Base-by-base conservation (phyloP, 2,888 invertebrate species). In the Orthosia cruda region DNA sequence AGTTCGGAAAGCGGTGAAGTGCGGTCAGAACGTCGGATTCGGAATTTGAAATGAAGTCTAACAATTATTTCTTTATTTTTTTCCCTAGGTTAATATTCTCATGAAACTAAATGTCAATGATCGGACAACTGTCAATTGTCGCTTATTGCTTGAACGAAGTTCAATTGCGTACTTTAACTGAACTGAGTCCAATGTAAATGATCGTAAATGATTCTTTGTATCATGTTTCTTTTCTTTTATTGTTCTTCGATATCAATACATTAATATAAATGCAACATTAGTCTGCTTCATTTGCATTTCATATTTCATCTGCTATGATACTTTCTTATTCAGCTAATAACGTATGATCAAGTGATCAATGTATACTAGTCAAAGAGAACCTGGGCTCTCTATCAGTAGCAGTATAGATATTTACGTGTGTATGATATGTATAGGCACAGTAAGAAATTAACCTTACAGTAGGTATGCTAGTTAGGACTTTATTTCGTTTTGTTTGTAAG, bases 1-100 rank as follows among this genome's bases (percentile, higher is more conserved):
- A 74, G 73, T 73, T 71, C 26, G 32, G 13, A 75, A 68, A 74
- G 70, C 71, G 76, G 76, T 83, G 65, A 47, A 69, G 32, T 23
- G 61, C 40, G 66, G 72, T 72, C 16, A 70, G 54, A 62, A 71
- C 20, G 40, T 50, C 61, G 47, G 23, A 45, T 55, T 71, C 0
- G 9, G 84, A 84, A 84, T 80, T 84, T 71, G 3, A 66, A 84
- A 69, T 80, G 47, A 75, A 55, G 23, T 54, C 20, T 47, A 68
- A 18, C 20, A n/a, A 50, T 16, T 50, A 49, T 63, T 55, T 47
- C 26, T 45, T 23, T 16, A 26, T 63, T 49, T 54, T 63, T 40
- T 59, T 47, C 52, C 9, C 18, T 49, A 64, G 5, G 5, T 23
- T 57, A 12, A 40, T 55, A 32, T 65, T 54, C 20, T 20, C 50